phyloP scores from a whole-genome alignment of 2,888 invertebrate genomes.

The Hoplodrina blanda region DNA sequence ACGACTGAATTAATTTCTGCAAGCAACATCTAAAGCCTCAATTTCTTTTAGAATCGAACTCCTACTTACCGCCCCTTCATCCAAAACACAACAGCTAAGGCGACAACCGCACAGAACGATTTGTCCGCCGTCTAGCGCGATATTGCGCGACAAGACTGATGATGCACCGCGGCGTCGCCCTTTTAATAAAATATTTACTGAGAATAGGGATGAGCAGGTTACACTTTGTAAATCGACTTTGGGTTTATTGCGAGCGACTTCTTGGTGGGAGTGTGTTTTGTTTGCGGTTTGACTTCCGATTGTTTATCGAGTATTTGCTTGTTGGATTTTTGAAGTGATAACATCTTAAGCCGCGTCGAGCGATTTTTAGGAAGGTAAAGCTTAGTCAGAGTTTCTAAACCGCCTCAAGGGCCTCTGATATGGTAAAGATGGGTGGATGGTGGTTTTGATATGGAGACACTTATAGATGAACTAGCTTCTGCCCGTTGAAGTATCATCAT shows the following conservation, averaged over 20 bases:
- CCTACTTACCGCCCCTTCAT: slow-evolving; percentile 22
- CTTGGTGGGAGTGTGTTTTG: slow-evolving; percentile 36
- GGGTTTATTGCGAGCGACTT: slow-evolving; percentile 46
- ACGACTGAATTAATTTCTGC: not conserved
- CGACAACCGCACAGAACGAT: slow-evolving; percentile 74
- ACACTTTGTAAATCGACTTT: slow-evolving; percentile 53
- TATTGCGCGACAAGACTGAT: slow-evolving; percentile 84
- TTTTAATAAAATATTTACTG: slow-evolving; percentile 85
- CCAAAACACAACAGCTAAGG: slow-evolving; percentile 35
- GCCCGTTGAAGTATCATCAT: too few species aligned
- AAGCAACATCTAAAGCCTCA: not conserved
- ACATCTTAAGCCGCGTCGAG: too few species aligned
- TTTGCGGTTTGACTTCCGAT: slow-evolving; percentile 39
- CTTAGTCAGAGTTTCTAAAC: too few species aligned
- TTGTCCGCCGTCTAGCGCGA: slow-evolving; percentile 79
- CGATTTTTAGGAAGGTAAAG: too few species aligned
- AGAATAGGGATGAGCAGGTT: slow-evolving; percentile 60
- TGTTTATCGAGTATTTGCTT: not conserved
- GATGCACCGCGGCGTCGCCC: slow-evolving; percentile 70
- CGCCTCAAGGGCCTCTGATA: too few species aligned
- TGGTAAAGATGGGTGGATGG: too few species aligned
- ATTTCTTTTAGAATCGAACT: slow-evolving; percentile 60
- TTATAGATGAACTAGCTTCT: too few species aligned
- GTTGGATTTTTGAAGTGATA: not conserved
- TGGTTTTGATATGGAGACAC: too few species aligned